Conservation (phyloP, 2,888 invertebrate genomes). For the Neoaliturus tenellus region DNA sequence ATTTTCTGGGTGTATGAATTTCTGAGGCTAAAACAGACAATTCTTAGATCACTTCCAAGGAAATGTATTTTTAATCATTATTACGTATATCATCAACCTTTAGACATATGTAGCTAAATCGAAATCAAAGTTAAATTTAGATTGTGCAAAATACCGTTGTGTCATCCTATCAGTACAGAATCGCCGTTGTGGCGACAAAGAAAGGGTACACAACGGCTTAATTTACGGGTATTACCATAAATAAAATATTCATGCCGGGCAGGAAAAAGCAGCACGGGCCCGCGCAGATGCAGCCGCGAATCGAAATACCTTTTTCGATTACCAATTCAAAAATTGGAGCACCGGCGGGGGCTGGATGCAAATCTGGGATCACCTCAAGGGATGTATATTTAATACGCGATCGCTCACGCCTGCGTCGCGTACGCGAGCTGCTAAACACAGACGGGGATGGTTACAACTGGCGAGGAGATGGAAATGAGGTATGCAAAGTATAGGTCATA, state of each 20-base stretch:
- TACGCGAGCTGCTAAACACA: background rate
- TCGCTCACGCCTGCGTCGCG: background rate
- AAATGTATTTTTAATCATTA: too few relatives aligned
- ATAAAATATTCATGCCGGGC: slow-evolving; percentile 43
- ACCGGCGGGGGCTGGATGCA: slow-evolving; percentile 45
- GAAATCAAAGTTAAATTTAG: too few relatives aligned
- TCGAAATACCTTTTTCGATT: slow-evolving; percentile 45
- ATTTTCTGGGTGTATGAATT: too few relatives aligned
- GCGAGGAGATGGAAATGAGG: background rate
- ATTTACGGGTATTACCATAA: slow-evolving; percentile 42
- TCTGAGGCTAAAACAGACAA: too few relatives aligned
- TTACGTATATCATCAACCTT: too few relatives aligned
- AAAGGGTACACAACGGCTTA: slow-evolving; percentile 51
- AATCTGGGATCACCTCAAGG: slow-evolving; percentile 37
- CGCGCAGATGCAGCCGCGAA: slow-evolving; percentile 42
- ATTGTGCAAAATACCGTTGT: too few relatives aligned
- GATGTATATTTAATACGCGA: slow-evolving; percentile 40
- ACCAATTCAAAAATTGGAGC: slow-evolving; percentile 58
- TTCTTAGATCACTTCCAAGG: too few relatives aligned
- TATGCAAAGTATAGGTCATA: background rate
- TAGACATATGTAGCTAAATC: too few relatives aligned
- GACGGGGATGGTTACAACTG: background rate
- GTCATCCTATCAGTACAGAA: background rate
- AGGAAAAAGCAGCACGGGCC: slow-evolving; percentile 19
- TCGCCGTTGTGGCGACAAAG: slow-evolving; percentile 37